Base-by-base conservation (phyloP, 2,113 vertebrate species). In the Setophaga petechia region DNA sequence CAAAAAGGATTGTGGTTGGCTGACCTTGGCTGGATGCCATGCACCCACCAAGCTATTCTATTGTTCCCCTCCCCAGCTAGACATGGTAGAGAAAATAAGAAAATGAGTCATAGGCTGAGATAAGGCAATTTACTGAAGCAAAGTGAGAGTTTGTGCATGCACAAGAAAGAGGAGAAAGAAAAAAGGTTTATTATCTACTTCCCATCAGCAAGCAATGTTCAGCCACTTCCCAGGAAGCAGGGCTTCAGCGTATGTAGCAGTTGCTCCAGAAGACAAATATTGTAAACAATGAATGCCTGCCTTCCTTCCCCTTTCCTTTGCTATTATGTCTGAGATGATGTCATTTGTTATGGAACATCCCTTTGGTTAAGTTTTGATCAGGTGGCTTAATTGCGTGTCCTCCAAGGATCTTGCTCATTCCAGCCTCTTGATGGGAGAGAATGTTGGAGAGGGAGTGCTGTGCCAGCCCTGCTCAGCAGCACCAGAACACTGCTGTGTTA, bases 101-200 rank as follows among this genome's bases (percentile, higher is more conserved):
- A 71, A 83, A 43, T 35, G 1, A 43, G 6, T 49, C 15, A 18
- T 49, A 43, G 55, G 46, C 25, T 61, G 24, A 30, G 20, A 24
- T 35, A 61, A 83, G 20, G 25, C 25, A 44, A 16, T 35, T 71
- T 24, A 52, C 12, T 52, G 67, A 62, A 44, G 4, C 20, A 35
- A 72, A 71, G 4, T 0, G 0, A 72, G 52, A 24, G 12, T 43
- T 44, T 37, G 6, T 52, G 25, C 6, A 21, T 1, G 5, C 12
- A 52, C 7, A 61, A 44, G 11, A 20, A 62, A 43, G 11, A 24
- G 16, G 25, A 20, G 52, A 83, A 43, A 18, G 8, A 28, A 19
- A 62, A 43, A 35, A 25, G 6, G 15, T 43, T 51, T 30, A 12
- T 15, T 44, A 27, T 35, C 31, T 44, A 17, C 39, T 62, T 62